Base-by-base conservation (phyloP, 2,113 vertebrate species). In the Catagonus wagneri region DNA sequence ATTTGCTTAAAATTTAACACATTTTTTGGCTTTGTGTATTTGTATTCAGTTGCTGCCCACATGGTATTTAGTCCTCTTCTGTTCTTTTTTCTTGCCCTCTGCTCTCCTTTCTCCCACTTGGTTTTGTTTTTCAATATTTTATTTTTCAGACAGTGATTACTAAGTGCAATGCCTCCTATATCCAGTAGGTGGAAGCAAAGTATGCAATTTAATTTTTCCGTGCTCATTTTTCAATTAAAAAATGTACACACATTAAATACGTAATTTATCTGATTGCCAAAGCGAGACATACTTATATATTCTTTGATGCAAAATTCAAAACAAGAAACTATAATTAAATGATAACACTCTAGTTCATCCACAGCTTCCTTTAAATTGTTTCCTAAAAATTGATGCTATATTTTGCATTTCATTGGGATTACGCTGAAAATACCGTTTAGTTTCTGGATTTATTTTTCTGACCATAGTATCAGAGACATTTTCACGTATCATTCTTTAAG, bases 111-210 rank as follows among this genome's bases (percentile, higher is more conserved):
- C 10, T 27, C 6, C 20, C 5, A 2, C 20, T 71, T 71, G 63
- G 17, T 61, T 85, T 90, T 23, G 2, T 32, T 81, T 22, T n/a
- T 7, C 36, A 87, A 34, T 17, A 11, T 20, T 61, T 84, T 23
- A 17, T 44, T 10, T 68, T 68, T 61, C 13, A 14, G 1, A 69
- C 50, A 75, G 36, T 4, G 0, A 27, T 32, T 56, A 60, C 34
- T 25, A 27, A 7, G 20, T 96, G 93, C 69, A 92, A 44, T 86
- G 86, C 27, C 32, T n/a, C 2, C 3, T n/a, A 25, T 0, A 7
- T 1, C 93, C 97, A 80, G 74, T 74, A 92, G 83, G 36, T 66
- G 96, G 94, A 10, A 52, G n/a, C 79, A 89, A 93, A 95, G 87
- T 15, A 92, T 15, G 27, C 1, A 11, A 1, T 58, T 80, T 75